phyloP scores from a whole-genome alignment of 92 coral and sea anemone species.

The Ricordea florida region DNA sequence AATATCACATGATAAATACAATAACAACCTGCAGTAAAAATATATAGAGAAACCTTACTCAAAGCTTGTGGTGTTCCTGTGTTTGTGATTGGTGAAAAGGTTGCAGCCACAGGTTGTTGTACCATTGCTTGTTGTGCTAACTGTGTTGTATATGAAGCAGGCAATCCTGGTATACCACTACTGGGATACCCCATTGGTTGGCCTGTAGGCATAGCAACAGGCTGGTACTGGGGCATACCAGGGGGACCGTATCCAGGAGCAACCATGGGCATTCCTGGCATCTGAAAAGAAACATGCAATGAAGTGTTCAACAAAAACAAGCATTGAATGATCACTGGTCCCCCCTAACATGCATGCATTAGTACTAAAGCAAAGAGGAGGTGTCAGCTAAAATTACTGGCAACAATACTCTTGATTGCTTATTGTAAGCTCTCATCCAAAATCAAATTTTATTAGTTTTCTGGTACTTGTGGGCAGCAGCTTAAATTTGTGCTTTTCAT shows the following conservation, averaged over 20 bases:
- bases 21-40: too few relatives aligned
- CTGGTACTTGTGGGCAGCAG: too few relatives aligned
- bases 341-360: too few relatives aligned
- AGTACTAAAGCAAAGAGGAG: too few relatives aligned
- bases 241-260: constrained; percentile 67
- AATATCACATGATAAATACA: too few relatives aligned
- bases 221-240: constrained; percentile 74
- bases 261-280: constrained; percentile 75
- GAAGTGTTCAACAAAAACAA: not conserved
- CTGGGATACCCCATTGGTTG: constrained; percentile 68
- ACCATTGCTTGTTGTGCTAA: constrained; percentile 38
- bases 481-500: too few relatives aligned
- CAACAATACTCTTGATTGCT: too few relatives aligned
- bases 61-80: constrained; percentile 56
- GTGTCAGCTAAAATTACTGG: too few relatives aligned
- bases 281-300: not conserved
- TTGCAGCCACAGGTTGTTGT: constrained; percentile 48
- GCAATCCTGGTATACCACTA: constrained; percentile 74
- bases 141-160: constrained; percentile 51
- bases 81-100: constrained; percentile 52
- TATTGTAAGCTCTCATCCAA: too few relatives aligned
- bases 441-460: too few relatives aligned
- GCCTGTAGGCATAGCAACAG: constrained; percentile 56
- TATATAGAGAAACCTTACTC: too few relatives aligned
- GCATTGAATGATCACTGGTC: too few relatives aligned